These are phyloP conservation scores for Passer domesticus DNA, from an alignment of 2,113 vertebrate species.

Conservation along the genomic window DNA sequence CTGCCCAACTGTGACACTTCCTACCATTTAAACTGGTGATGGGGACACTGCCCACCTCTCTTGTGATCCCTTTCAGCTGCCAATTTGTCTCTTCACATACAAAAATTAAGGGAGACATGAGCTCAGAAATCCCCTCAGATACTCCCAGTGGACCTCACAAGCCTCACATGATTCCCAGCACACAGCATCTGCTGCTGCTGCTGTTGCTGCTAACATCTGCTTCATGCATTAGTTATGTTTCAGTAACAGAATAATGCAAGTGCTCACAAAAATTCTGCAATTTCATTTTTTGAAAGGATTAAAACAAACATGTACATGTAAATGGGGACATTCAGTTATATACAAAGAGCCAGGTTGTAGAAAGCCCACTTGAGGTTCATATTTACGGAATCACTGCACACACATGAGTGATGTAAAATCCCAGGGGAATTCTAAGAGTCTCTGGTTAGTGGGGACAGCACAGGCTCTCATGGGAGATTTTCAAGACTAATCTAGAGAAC, in stretches of 20 bases:
- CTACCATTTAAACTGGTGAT: neutral
- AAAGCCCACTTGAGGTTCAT: neutral
- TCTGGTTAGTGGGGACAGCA: neutral
- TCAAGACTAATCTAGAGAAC: neutral
- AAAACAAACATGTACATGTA: neutral
- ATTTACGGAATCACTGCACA: neutral
- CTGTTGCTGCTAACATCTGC: neutral
- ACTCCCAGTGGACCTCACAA: neutral
- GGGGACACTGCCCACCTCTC: accelerated
- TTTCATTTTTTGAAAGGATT: neutral
- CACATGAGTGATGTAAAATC: neutral
- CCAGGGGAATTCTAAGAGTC: neutral
- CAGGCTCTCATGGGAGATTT: neutral
- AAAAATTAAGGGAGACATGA: accelerated
- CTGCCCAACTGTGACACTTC: neutral
- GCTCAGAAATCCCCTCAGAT: neutral
- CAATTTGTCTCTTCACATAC: neutral
- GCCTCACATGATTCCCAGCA: accelerated
- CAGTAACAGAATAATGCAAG: neutral
- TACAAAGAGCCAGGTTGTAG: neutral
- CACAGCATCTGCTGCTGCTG: neutral
- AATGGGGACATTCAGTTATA: neutral
- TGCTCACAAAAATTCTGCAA: neutral
- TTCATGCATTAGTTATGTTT: neutral
- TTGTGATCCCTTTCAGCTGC: neutral